Conservation (phyloP, 2,888 invertebrate species). For the Argynnis bischoffii region DNA sequence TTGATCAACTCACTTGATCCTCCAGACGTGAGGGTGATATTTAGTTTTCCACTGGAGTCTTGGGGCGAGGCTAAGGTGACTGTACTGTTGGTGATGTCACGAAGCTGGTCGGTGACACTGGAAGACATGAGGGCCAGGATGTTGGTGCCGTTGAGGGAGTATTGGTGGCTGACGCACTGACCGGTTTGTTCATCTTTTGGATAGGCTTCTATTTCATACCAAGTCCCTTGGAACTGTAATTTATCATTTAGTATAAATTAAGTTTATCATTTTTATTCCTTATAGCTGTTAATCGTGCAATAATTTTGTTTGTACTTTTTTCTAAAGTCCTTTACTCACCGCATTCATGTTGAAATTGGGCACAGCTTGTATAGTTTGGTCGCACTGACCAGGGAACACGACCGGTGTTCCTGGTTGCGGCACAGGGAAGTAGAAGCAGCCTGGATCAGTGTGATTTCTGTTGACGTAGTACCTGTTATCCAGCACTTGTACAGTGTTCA, state of each 20-base stretch:
- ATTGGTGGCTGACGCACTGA: conserved; percentile 58
- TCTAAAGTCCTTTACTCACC: conserved; percentile 24
- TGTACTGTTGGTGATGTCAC: conserved; percentile 44
- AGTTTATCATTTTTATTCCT: neutral
- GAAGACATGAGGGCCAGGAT: conserved; percentile 52
- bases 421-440: conserved; percentile 58
- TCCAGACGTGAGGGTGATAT: conserved; percentile 47
- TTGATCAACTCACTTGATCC: conserved; percentile 49
- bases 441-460: conserved; percentile 48
- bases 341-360: conserved; percentile 43
- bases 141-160: conserved; percentile 41
- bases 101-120: conserved; percentile 53
- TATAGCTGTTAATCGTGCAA: too few relatives aligned
- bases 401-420: conserved; percentile 49
- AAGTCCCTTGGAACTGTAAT: conserved; percentile 44
- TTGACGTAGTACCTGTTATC: conserved; percentile 49
- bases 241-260: neutral
- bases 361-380: conserved; percentile 41
- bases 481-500: conserved; percentile 50
- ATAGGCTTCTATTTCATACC: conserved; percentile 48
- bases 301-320: too few relatives aligned
- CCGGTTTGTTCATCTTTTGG: conserved; percentile 55
- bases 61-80: conserved; percentile 43
- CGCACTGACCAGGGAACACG: conserved; percentile 55
- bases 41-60: conserved; percentile 52